These are phyloP conservation scores for Dysdera silvatica DNA, from an alignment of 1,140 invertebrate genomes.

Conservation along the genomic window DNA sequence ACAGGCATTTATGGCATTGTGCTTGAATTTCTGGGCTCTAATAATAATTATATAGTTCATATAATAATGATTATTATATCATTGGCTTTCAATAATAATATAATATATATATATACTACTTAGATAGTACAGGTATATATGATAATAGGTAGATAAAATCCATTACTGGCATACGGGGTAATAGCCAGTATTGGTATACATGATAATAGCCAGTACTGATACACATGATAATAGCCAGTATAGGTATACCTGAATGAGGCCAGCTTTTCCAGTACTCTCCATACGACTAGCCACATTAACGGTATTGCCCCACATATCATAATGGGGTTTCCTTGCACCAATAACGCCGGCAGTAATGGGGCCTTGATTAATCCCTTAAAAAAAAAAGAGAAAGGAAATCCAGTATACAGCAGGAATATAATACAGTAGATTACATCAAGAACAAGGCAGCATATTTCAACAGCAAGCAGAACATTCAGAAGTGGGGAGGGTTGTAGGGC, in stretches of 20 bases:
- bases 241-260: constrained; percentile 72
- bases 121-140: too few relatives aligned
- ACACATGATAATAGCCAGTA: constrained; percentile 1
- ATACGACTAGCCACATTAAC: constrained; percentile 92
- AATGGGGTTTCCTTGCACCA: constrained; percentile 86
- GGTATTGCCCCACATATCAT: constrained; percentile 86
- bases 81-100: too few relatives aligned
- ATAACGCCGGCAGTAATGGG: constrained; percentile 92
- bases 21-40: too few relatives aligned
- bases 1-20: too few relatives aligned
- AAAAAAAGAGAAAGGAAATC: background rate
- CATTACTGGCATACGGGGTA: too few relatives aligned
- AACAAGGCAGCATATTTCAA: background rate
- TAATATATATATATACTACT: too few relatives aligned
- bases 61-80: too few relatives aligned
- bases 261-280: constrained; percentile 93
- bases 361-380: constrained; percentile 79
- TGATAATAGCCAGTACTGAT: background rate
- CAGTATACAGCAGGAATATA: too few relatives aligned
- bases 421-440: too few relatives aligned
- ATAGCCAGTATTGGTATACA: too few relatives aligned
- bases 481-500: constrained; percentile 20
- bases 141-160: too few relatives aligned
- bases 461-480: background rate
- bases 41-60: too few relatives aligned